These are phyloP conservation scores for Rhaphigaster nebulosa DNA, from an alignment of 2,888 invertebrate genomes.

Conservation along the genomic window DNA sequence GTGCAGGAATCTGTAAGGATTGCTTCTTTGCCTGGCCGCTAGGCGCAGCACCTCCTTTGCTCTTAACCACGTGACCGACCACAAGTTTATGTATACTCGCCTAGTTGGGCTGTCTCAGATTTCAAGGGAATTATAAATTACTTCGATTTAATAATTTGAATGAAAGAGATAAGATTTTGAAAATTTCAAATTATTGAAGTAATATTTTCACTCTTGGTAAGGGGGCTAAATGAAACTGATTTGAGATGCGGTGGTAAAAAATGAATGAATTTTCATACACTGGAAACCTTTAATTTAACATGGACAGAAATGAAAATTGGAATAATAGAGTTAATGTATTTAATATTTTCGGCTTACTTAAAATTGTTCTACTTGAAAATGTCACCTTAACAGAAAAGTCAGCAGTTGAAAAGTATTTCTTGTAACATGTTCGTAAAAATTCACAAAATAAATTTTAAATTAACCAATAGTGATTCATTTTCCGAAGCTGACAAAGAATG, in stretches of 20 bases:
- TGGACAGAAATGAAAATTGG: not conserved
- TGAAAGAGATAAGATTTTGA: too few species aligned
- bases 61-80: not conserved
- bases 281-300: not conserved
- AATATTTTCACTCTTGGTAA: too few species aligned
- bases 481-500: not conserved
- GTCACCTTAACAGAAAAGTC: too few species aligned
- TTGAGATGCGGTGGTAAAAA: not conserved
- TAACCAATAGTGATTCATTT: not conserved
- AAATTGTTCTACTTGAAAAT: too few species aligned
- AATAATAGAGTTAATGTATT: too few species aligned
- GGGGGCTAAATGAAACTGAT: not conserved
- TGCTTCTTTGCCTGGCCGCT: not conserved
- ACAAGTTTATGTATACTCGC: not conserved
- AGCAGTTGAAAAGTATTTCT: too few species aligned
- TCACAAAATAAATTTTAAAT: not conserved
- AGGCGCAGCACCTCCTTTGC: constrained; percentile 10
- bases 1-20: not conserved
- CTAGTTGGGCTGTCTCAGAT: too few species aligned
- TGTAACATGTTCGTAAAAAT: too few species aligned
- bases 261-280: not conserved
- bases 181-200: too few species aligned
- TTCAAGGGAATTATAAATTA: not conserved
- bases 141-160: not conserved
- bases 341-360: too few species aligned